Conservation (phyloP, 2,797 vertebrate species). For the Neopelma chrysocephalum region DNA sequence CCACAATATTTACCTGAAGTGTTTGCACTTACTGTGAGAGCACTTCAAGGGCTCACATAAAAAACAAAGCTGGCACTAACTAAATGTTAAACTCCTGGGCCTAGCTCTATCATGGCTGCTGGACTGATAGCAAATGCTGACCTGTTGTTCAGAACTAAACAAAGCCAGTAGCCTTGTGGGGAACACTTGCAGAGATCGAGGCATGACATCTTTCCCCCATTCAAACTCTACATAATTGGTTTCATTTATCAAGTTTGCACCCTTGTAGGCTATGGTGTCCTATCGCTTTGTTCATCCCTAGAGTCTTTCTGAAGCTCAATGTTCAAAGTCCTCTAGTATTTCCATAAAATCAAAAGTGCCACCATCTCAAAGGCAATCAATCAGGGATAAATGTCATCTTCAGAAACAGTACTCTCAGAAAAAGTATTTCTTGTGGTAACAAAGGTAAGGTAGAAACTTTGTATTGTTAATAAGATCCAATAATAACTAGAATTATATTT, state of each 20-base stretch:
- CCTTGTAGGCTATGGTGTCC: neutral
- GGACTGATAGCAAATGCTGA: neutral
- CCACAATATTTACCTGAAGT: neutral
- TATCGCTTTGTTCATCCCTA: neutral
- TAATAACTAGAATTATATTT: conserved; percentile 20
- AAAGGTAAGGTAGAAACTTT: conserved; percentile 16
- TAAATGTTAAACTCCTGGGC: neutral
- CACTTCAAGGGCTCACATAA: neutral
- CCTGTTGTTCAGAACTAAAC: neutral
- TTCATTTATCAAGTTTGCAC: neutral
- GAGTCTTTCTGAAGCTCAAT: neutral
- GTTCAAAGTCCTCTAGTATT: neutral
- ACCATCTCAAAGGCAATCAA: neutral
- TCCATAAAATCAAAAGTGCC: neutral
- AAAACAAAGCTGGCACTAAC: neutral
- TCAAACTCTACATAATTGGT: neutral
- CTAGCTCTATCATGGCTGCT: neutral
- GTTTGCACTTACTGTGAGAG: neutral
- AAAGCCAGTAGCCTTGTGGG: neutral
- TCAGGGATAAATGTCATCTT: neutral
- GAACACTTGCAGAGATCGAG: neutral
- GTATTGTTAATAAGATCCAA: neutral
- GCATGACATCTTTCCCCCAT: neutral
- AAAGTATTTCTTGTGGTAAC: neutral
- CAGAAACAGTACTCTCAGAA: neutral